Evolutionary conservation across 2,888 invertebrate genomes (phyloP), one percentile per base, ranked within the genome.

Genomic region (Merodon equestris): DNA sequence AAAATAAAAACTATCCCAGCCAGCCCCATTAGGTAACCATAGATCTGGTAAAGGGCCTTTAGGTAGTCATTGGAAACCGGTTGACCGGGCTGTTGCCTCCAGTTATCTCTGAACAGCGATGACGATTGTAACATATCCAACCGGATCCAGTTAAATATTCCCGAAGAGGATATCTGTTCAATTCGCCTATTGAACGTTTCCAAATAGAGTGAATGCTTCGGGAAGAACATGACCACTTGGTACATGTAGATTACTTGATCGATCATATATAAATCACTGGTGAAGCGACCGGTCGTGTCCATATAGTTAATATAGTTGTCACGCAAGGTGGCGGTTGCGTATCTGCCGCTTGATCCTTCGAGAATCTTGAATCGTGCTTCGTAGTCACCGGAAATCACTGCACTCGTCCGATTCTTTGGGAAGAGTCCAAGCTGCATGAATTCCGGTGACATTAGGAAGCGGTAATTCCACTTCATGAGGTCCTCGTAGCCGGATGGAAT

Each of bases 171-270:
- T 40, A 40, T 10, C 40, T n/a, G 40, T 10, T 40, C 5, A 0
- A 87, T 66, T 42, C 84, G 85, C 3, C 82, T 72, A 67, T 87
- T 83, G 53, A 87, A 84, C 27, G 76, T 53, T 1, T 81, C 64
- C 58, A 83, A 83, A 0, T 84, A 66, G 0, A 85, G 75, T 0
- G 87, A 86, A 34, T 86, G 83, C 10, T 85, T 85, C 0, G 79
- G 83, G 60, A 86, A 56, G 9, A 81, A 85, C 82, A 87, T 84
- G 18, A 84, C 85, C 67, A 85, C 44, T 45, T 86, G 87, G 17
- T 83, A 83, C 1, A 81, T 63, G 53, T 82, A 84, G 19, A 87
- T 84, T n/a, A 84, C 83, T 57, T 87, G 87, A 0, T 68, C 61
- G 1, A 87, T 82, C 14, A 83, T 79, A 9, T 84, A 82, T 3